Evolutionary conservation across 2,113 vertebrate genomes (phyloP).

Genomic region (Nycticebus coucang): DNA sequence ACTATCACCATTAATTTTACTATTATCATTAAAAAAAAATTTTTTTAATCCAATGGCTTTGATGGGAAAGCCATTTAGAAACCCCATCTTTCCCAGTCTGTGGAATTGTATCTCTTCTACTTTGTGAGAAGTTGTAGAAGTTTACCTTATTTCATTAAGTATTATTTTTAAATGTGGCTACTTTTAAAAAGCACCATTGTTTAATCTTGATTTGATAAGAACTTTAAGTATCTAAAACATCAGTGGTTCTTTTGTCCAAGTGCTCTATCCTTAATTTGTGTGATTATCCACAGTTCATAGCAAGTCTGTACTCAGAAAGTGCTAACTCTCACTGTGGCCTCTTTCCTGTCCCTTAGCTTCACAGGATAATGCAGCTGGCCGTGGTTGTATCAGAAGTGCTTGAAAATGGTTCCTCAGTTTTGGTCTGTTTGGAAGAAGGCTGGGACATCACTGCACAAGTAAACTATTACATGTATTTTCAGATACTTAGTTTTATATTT

Average conservation of each 20-base stretch:
- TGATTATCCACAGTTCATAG: not conserved
- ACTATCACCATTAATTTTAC: not conserved
- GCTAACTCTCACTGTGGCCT: not conserved
- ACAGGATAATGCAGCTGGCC: constrained; percentile 95
- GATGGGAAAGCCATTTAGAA: not conserved
- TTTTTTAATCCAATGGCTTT: not conserved
- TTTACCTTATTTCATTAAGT: constrained; percentile 40
- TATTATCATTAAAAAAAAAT: not conserved
- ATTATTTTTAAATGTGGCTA: constrained; percentile 16
- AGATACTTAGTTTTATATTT: constrained; percentile 45
- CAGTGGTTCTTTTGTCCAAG: not conserved
- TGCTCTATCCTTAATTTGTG: not conserved
- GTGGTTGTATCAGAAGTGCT: constrained; percentile 94
- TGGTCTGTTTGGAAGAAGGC: constrained; percentile 98
- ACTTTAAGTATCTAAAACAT: constrained; percentile 34
- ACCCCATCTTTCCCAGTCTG: not conserved
- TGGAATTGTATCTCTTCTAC: not conserved
- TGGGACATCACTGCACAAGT: constrained; percentile 99
- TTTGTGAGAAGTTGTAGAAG: not conserved
- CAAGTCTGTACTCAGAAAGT: not conserved
- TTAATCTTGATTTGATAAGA: constrained; percentile 57
- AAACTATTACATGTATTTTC: constrained; percentile 76
- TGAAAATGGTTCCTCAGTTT: constrained; percentile 95
- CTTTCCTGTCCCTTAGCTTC: constrained; percentile 88
- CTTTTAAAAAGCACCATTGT: not conserved